Conservation (phyloP, 2,888 invertebrate genomes). For the Macrophya annulata region DNA sequence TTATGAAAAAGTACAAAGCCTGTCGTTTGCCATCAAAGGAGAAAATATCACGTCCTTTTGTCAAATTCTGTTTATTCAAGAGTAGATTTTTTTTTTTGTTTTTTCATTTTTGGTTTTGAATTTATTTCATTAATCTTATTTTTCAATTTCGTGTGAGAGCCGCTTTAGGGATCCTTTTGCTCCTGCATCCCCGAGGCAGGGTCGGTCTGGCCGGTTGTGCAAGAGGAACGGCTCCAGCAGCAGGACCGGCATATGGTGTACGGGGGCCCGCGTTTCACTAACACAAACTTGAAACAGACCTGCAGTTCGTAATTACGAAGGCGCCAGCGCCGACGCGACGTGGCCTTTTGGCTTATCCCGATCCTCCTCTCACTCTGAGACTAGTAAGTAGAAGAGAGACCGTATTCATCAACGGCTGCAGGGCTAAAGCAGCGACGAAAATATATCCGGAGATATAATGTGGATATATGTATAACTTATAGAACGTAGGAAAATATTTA, state of each 20-base stretch:
- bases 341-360: conserved; percentile 48
- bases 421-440: background rate
- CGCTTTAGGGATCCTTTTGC: conserved; percentile 24
- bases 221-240: conserved; percentile 61
- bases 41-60: background rate
- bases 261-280: conserved; percentile 58
- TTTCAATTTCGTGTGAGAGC: background rate
- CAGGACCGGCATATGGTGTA: conserved; percentile 71
- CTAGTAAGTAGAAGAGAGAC: background rate
- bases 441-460: background rate
- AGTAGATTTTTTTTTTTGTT: background rate
- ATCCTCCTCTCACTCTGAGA: background rate
- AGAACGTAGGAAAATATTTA: background rate
- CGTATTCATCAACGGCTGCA: conserved; percentile 7
- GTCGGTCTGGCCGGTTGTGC: conserved; percentile 58
- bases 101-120: background rate
- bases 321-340: conserved; percentile 40
- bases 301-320: conserved; percentile 48
- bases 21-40: background rate
- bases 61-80: background rate
- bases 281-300: conserved; percentile 43
- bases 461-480: background rate
- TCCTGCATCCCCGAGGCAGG: conserved; percentile 42
- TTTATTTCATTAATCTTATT: conserved; percentile 20
- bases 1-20: too few species aligned